Conservation (phyloP, 2,797 vertebrate species). For the Semaprochilodus insignis region DNA sequence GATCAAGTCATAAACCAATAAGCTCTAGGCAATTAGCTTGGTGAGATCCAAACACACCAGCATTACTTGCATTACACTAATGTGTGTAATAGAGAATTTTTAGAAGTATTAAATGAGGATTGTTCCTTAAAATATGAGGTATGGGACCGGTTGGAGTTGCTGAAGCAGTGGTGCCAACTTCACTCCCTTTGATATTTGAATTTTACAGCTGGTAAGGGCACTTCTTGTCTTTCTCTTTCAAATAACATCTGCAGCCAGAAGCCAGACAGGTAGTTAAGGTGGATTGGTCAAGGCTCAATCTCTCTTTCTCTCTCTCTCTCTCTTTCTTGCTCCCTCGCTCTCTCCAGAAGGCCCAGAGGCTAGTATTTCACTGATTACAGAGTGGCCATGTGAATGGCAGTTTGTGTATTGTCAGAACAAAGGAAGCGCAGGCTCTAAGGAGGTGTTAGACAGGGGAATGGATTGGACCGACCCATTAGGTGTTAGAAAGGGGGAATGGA, state of each 20-base stretch:
- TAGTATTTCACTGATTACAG: slow-evolving; percentile 90
- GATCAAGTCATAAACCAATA: not conserved
- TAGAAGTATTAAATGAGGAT: not conserved
- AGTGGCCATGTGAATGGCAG: slow-evolving; percentile 85
- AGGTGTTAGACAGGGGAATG: slow-evolving; percentile 87
- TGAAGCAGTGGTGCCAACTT: slow-evolving; percentile 20
- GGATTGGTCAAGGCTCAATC: slow-evolving; percentile 84
- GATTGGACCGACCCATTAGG: slow-evolving; percentile 85
- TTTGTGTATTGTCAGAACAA: slow-evolving; percentile 91
- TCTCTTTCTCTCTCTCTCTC: slow-evolving; percentile 65
- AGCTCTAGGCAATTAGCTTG: not conserved
- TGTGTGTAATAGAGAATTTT: not conserved
- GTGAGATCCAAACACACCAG: slow-evolving; percentile 7
- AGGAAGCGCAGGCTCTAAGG: slow-evolving; percentile 81
- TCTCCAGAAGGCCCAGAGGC: slow-evolving; percentile 79
- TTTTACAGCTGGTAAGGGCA: slow-evolving; percentile 68
- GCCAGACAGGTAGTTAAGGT: slow-evolving; percentile 85
- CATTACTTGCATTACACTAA: not conserved
- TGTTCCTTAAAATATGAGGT: slow-evolving; percentile 20
- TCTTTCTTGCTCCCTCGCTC: slow-evolving; percentile 54
- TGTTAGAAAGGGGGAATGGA: slow-evolving; percentile 76
- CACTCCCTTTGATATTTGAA: slow-evolving; percentile 49
- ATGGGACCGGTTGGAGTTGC: slow-evolving; percentile 16
- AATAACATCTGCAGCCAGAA: slow-evolving; percentile 83
- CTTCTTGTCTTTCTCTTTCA: slow-evolving; percentile 70